Conservation (phyloP, 2,888 invertebrate genomes). For the Leptinotarsa juncta region DNA sequence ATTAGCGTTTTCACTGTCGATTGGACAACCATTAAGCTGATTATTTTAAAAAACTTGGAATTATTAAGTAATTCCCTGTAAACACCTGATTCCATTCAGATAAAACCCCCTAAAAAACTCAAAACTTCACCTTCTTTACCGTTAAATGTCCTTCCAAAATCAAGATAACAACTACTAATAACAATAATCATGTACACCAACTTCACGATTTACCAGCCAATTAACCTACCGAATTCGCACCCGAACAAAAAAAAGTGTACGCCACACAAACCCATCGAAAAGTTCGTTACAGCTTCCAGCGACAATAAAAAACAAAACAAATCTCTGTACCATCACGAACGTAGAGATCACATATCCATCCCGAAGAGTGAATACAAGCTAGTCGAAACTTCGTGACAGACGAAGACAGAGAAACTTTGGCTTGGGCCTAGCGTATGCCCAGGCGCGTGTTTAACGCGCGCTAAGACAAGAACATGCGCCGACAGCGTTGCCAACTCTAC, state of each 20-base stretch:
- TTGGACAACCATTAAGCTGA: too few relatives aligned
- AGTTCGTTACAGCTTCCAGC: conserved; percentile 53
- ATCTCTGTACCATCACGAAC: conserved; percentile 28
- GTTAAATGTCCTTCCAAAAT: conserved; percentile 3
- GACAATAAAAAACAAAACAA: conserved; percentile 41
- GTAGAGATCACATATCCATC: conserved; percentile 15
- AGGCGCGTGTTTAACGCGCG: conserved; percentile 65
- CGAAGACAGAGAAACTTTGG: conserved; percentile 39
- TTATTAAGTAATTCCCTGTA: too few relatives aligned
- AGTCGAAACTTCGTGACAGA: conserved; percentile 22
- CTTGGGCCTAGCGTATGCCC: conserved; percentile 57
- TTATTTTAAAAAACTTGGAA: too few relatives aligned
- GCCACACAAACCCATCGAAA: conserved; percentile 40
- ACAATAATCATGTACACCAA: conserved; percentile 28
- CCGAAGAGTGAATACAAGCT: neutral
- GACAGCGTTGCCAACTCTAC: too few relatives aligned
- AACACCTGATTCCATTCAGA: too few relatives aligned
- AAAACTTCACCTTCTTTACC: neutral
- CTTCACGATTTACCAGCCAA: conserved; percentile 30
- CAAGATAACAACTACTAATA: conserved; percentile 23
- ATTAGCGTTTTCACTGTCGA: too few relatives aligned
- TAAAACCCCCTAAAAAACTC: neutral
- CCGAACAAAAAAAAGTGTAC: conserved; percentile 32
- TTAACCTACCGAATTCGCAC: conserved; percentile 40
- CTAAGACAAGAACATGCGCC: conserved; percentile 58